Evolutionary conservation across 37 sponge, comb jelly and placozoan species (phyloP), one percentile per base, ranked within the genome.

Genomic region (Haliclona indistincta): DNA sequence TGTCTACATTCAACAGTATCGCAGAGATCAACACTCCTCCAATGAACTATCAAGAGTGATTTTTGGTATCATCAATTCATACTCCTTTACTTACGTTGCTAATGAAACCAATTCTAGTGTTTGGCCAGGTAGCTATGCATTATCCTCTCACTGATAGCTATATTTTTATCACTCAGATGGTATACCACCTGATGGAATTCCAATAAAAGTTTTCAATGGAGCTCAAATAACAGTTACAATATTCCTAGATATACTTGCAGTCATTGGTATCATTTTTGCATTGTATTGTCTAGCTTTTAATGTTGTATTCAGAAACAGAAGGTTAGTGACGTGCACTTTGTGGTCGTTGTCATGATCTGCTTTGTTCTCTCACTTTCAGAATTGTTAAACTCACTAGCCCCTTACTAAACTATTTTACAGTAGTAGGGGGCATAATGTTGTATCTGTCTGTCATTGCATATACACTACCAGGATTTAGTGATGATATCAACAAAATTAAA

Each of bases 161-260:
- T 6, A 6, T 58, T 25, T 58, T 58, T 58, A n/a, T n/a, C 11
- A n/a, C n/a, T 8, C 11, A 78, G 78, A 67, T 36, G 68, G 68
- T 15, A 40, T 67, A 11, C 78, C 78, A 67, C 78, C 78, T 38
- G 78, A 78, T 67, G 78, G 78, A 22, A 78, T 68, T 0, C 58
- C 67, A 30, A 29, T 67, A 8, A 44, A 66, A 10, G 10, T 67
- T 25, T 53, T 52, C 0, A 43, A 78, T 38, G 51, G 54, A 35
- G 49, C 43, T 25, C 55, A 55, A 29, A 10, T 64, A 6, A 34
- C 54, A 13, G 38, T 78, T 6, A 40, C 43, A 15, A 56, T 20
- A 43, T 33, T 78, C 30, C 41, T 6, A 52, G 47, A 49, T 38
- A 0, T 54, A 6, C 41, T 67, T 38, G 38, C 55, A 6, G 54